Evolutionary conservation across 1,140 invertebrate genomes (phyloP).

Genomic region (Drosophila oshimai): DNA sequence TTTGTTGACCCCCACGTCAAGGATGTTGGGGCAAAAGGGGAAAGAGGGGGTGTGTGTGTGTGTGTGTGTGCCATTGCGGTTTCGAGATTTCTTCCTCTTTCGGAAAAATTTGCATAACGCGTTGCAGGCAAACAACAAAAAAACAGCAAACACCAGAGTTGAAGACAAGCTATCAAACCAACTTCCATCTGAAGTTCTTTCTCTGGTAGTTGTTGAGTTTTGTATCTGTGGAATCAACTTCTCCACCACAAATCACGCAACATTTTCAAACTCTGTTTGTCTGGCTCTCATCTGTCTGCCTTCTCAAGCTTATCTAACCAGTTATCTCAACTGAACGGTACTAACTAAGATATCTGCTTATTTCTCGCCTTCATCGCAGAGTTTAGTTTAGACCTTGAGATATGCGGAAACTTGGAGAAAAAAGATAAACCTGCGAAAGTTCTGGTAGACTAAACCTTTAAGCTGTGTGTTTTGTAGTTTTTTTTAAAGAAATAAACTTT

Average conservation of each 20-base stretch:
- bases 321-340: constrained; percentile 48
- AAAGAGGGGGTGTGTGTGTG: neutral
- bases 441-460: too few relatives aligned
- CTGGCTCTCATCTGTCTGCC: constrained; percentile 23
- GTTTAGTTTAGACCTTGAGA: constrained; percentile 8
- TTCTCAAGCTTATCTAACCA: constrained; percentile 40
- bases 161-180: constrained; percentile 22
- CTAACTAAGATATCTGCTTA: constrained; percentile 28
- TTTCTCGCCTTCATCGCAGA: neutral
- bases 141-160: constrained; percentile 5
- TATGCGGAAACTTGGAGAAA: neutral
- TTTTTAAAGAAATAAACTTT: neutral
- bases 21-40: neutral
- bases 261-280: constrained; percentile 32
- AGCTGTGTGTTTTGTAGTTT: too few relatives aligned
- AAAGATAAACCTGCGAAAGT: neutral
- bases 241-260: constrained; percentile 49
- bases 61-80: constrained; percentile 15
- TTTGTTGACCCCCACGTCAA: constrained; percentile 68
- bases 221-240: neutral
- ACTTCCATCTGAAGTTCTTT: constrained; percentile 32
- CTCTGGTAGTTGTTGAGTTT: constrained; percentile 7
- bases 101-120: constrained; percentile 70
- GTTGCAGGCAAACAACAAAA: constrained; percentile 31
- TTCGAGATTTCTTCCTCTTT: constrained; percentile 33